Evolutionary conservation across 35 echinoderm and acorn worm genomes (phyloP).

Genomic region (Diadema setosum): DNA sequence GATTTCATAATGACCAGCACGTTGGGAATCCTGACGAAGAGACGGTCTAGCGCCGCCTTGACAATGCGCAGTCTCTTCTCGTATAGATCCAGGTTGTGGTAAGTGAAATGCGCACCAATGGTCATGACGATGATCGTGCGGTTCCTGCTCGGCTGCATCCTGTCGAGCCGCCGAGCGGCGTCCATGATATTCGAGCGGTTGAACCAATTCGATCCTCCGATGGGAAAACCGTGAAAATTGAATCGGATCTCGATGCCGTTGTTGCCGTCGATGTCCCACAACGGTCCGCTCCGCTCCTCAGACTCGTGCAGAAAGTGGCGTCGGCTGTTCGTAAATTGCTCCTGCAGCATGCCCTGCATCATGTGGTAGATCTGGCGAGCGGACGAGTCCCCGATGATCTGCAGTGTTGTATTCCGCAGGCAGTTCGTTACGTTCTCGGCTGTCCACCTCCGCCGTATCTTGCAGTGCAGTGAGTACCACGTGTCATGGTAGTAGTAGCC

Average conservation of each 20-base stretch:
- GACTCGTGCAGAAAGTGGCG: neutral
- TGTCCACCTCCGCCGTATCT: neutral
- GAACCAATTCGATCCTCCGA: conserved; percentile 1
- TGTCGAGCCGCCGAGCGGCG: neutral
- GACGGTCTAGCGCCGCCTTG: neutral
- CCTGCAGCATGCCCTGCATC: neutral
- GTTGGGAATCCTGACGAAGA: neutral
- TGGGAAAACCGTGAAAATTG: neutral
- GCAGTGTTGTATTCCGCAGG: neutral
- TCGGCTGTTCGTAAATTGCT: neutral
- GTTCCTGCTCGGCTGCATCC: neutral
- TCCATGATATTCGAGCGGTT: neutral
- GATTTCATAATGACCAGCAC: neutral
- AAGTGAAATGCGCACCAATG: neutral
- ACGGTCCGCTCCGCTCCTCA: neutral
- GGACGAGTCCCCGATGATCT: neutral
- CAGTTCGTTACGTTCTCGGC: neutral
- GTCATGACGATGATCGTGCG: neutral
- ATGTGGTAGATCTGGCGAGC: neutral
- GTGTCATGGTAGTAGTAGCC: conserved; percentile 4
- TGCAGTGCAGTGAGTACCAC: conserved; percentile 4
- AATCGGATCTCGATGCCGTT: neutral
- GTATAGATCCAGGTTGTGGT: neutral
- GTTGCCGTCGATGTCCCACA: neutral
- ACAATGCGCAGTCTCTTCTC: neutral